A percentile compares a stretch with the other conserved stretches of the same genome.
phyloP scores from a whole-genome alignment of 2,113 vertebrate species.

The Penelope pileata region DNA sequence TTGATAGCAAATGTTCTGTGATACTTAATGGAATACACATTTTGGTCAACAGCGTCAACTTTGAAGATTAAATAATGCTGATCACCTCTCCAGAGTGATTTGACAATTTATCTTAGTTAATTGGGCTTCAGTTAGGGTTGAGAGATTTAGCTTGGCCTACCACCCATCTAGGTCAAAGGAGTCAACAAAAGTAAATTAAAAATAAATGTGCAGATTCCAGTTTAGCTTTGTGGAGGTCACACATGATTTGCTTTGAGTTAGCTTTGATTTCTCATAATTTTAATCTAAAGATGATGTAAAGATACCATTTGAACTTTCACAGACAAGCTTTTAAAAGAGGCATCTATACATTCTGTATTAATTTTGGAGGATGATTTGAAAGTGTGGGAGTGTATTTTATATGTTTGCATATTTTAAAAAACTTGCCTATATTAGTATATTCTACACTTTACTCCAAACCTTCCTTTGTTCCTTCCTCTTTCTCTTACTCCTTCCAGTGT shows the following conservation, averaged over 20 bases:
- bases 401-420: neutral
- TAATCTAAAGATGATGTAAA: neutral
- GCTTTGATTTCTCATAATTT: neutral
- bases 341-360: neutral
- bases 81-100: neutral
- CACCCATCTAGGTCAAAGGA: neutral
- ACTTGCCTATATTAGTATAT: neutral
- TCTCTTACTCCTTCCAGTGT: neutral
- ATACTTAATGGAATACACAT: neutral
- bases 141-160: slow-evolving; percentile 37
- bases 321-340: neutral
- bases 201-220: neutral
- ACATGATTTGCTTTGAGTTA: slow-evolving; percentile 21
- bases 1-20: neutral
- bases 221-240: slow-evolving; percentile 17
- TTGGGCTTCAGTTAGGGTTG: slow-evolving; percentile 56
- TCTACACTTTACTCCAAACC: neutral
- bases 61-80: slow-evolving; percentile 2
- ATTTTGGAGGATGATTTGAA: neutral
- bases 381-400: neutral
- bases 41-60: neutral
- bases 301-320: neutral
- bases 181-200: neutral
- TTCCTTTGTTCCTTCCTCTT: neutral
- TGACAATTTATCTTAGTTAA: slow-evolving; percentile 61